Evolutionary conservation across 2,113 vertebrate species (phyloP), one percentile per base, ranked within the genome.

Genomic region (Scomber scombrus): DNA sequence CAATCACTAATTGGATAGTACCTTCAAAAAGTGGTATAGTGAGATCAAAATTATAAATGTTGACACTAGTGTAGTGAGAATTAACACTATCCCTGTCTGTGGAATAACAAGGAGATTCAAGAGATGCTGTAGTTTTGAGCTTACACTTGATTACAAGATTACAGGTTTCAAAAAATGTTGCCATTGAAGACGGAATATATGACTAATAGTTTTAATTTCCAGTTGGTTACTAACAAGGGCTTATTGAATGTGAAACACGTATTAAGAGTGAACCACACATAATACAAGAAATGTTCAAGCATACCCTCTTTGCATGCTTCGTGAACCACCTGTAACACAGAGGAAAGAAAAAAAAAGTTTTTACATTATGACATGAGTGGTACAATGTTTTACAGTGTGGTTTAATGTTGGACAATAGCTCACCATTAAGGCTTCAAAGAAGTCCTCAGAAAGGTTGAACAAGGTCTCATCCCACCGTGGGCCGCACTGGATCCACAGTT

Each of bases 361-460:
- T 74, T 12, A 74, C 1, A 54, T 21, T 19, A 26, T 15, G 45
- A 75, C 2, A n/a, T 2, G 3, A 63, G 1, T 46, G 26, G 19
- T 47, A 40, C 11, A 66, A 6, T n/a, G 12, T 52, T 51, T 14
- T 11, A 67, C 29, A n/a, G 19, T 49, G 10, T 62, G 11, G 50
- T 58, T 54, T 58, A 51, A 14, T 55, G 11, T 55, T 10, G n/a
- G 5, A 72, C 1, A 46, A 26, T 10, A 63, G 50, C 93, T 93
- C 71, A 96, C 95, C 96, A 96, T 95, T 68, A 99, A 88, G 13
- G 93, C 11, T 80, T 96, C 95, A 92, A 97, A 95, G 89, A 97
- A 97, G 80, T 98, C 96, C 92, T 99, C 97, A 69, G 95, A 93
- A 54, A 99, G 82, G 78, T 58, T 95, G 64, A 91, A 75, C 84